Percentiles rank a stretch among this genome's conserved stretches.
Conservation (phyloP, 2,888 invertebrate species). For the Platerodrilus igneus region DNA sequence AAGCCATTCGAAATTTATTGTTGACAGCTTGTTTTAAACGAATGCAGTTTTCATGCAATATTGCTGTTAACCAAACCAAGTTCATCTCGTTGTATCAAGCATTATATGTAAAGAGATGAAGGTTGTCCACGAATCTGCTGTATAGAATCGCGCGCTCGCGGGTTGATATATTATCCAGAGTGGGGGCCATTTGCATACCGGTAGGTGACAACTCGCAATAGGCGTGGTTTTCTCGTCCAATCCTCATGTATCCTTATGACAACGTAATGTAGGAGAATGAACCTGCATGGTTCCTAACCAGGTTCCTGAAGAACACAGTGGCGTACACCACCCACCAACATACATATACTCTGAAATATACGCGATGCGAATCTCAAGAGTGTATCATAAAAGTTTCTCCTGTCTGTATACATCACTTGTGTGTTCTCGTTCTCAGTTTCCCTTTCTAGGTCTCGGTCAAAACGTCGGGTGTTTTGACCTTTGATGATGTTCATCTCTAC, state of each 20-base stretch:
- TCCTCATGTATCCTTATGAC: slow-evolving; percentile 37
- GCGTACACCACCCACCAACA: slow-evolving; percentile 38
- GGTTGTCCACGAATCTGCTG: too few species aligned
- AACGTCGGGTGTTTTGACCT: slow-evolving; percentile 14
- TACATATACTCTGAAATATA: slow-evolving; percentile 21
- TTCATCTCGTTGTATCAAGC: too few species aligned
- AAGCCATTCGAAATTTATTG: too few species aligned
- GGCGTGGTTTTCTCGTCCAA: slow-evolving; percentile 45
- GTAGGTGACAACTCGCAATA: slow-evolving; percentile 50
- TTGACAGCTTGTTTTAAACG: too few species aligned
- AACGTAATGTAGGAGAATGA: slow-evolving; percentile 43
- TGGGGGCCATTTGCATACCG: slow-evolving; percentile 50
- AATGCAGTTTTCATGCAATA: too few species aligned
- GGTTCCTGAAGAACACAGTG: slow-evolving; percentile 33
- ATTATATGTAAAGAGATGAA: too few species aligned
- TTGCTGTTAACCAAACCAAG: too few species aligned
- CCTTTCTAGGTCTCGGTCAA: slow-evolving; percentile 25
- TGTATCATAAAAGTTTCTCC: slow-evolving; percentile 20
- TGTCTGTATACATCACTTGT: slow-evolving; percentile 16
- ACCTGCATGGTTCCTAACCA: slow-evolving; percentile 46
- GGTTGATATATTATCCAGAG: slow-evolving; percentile 33
- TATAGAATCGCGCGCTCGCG: too few species aligned
- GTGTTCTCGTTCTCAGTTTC: slow-evolving; percentile 17
- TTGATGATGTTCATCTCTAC: too few species aligned
- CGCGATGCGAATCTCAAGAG: slow-evolving; percentile 14